A percentile compares a stretch with the other conserved stretches of the same genome.
Evolutionary conservation across 2,797 vertebrate species (phyloP).

Genomic region (Darevskia mixta): DNA sequence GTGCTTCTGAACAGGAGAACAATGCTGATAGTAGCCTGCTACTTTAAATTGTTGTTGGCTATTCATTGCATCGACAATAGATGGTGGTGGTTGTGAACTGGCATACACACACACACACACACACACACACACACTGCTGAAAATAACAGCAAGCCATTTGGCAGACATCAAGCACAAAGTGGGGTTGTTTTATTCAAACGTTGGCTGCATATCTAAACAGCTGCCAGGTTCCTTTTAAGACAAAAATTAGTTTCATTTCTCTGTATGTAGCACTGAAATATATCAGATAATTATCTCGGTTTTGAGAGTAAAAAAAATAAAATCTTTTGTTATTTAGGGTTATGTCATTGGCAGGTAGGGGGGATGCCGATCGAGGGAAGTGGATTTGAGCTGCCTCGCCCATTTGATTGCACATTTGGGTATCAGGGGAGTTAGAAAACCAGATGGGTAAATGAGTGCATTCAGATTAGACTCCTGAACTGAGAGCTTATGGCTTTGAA

Average conservation of each 20-base stretch:
- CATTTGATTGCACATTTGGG: constrained; percentile 28
- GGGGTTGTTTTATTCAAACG: background rate
- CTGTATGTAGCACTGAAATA: background rate
- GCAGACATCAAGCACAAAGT: background rate
- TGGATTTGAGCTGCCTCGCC: constrained; percentile 15
- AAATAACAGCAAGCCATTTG: constrained; percentile 53
- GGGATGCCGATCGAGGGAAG: constrained; percentile 4
- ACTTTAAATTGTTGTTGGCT: constrained; percentile 59
- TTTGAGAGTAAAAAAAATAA: constrained; percentile 22
- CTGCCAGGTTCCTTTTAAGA: background rate
- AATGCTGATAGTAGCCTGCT: constrained; percentile 65
- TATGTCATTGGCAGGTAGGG: constrained; percentile 34
- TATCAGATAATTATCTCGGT: background rate
- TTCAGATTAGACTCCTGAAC: constrained; percentile 11
- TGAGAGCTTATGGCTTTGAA: background rate
- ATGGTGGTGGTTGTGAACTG: constrained; percentile 57
- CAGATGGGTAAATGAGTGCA: constrained; percentile 26
- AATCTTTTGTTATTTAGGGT: constrained; percentile 24
- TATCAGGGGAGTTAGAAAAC: background rate
- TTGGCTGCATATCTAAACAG: constrained; percentile 23
- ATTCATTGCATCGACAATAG: constrained; percentile 65
- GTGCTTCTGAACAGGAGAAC: constrained; percentile 59
- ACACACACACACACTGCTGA: constrained; percentile 29
- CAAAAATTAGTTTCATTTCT: background rate
- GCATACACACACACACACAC: background rate